phyloP scores from a whole-genome alignment of 2,797 vertebrate species.

The Iguana delicatissima region DNA sequence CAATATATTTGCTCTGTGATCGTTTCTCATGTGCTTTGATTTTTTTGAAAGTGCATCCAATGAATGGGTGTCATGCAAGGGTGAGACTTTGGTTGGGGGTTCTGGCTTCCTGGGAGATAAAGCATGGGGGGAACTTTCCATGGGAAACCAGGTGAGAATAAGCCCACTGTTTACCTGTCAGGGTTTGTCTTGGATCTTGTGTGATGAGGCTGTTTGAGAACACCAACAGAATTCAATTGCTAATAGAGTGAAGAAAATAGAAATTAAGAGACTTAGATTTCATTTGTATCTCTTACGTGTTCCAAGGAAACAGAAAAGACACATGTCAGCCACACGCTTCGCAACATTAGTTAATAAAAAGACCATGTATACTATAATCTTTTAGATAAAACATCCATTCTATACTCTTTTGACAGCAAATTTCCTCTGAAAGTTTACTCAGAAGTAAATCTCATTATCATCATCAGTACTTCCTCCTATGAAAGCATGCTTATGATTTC shows the following conservation, averaged over 20 bases:
- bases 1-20: background rate
- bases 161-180: background rate
- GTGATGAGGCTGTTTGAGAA: background rate
- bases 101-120: background rate
- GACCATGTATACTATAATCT: background rate
- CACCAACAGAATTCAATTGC: background rate
- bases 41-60: background rate
- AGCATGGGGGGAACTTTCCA: background rate
- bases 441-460: background rate
- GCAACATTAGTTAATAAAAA: background rate
- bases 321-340: background rate
- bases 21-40: background rate
- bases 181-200: background rate
- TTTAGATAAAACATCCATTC: background rate
- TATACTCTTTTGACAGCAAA: background rate
- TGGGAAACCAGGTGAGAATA: background rate
- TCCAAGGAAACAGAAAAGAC: background rate
- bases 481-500: background rate
- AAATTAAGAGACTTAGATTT: background rate
- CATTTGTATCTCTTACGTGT: background rate
- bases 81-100: background rate
- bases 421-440: background rate
- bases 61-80: background rate
- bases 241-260: background rate
- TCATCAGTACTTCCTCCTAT: too few species aligned